These are phyloP conservation scores for Xenopus laevis DNA, from an alignment of 2,113 vertebrate species.

Conservation along the genomic window DNA sequence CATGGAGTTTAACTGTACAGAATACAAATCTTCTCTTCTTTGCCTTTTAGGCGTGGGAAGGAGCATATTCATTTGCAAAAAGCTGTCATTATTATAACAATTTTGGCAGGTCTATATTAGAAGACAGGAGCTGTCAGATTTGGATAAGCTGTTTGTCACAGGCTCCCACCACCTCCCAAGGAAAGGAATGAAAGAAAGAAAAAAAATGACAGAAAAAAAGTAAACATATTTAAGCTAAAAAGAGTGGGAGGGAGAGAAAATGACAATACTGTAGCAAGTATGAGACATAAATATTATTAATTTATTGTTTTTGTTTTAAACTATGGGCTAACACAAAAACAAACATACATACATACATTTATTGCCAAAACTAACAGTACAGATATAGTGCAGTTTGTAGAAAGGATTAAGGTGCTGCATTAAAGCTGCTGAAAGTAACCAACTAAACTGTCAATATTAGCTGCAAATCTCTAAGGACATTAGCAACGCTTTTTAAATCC, in stretches of 20 bases:
- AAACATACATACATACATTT: no score
- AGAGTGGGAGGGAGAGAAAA: background rate
- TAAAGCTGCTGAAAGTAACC: background rate
- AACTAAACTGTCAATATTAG: background rate
- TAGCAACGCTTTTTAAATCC: background rate
- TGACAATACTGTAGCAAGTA: background rate
- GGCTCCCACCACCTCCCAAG: constrained; percentile 44
- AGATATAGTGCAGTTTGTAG: background rate
- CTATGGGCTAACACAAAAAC: no score
- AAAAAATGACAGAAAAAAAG: background rate
- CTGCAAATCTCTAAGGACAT: background rate
- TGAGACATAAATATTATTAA: background rate
- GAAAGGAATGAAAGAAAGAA: background rate
- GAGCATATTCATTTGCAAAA: constrained; percentile 47
- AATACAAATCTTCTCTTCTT: constrained; percentile 21
- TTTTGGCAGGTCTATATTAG: constrained; percentile 53
- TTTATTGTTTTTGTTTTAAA: background rate
- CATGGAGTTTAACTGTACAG: constrained; percentile 24
- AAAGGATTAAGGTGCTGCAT: background rate
- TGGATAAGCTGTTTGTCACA: constrained; percentile 48
- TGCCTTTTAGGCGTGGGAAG: constrained; percentile 37
- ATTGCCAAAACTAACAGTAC: background rate
- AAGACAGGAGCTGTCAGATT: constrained; percentile 51
- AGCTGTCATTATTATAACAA: constrained; percentile 48
- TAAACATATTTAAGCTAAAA: constrained; percentile 41